Percentiles rank a stretch among this genome's conserved stretches.
Evolutionary conservation across 2,797 vertebrate species (phyloP).

Genomic region (Intellagama lesueurii): DNA sequence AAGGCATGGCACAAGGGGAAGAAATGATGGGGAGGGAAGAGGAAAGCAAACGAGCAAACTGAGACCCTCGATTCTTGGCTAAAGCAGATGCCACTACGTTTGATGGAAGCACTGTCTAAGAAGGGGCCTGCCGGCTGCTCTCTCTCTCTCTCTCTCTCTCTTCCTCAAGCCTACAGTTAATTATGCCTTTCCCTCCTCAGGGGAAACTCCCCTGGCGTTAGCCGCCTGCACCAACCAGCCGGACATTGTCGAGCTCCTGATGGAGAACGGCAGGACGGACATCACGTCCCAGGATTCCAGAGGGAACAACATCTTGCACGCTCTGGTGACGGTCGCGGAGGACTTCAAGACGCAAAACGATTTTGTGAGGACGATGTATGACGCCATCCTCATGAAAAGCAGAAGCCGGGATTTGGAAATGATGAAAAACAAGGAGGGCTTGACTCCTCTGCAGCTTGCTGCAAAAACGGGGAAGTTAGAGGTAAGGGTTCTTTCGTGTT

Average conservation of each 20-base stretch:
- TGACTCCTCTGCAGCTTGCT: conserved; percentile 80
- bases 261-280: conserved; percentile 79
- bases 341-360: conserved; percentile 82
- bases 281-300: conserved; percentile 80
- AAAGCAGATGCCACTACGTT: no score
- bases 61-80: not conserved
- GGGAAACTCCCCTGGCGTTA: conserved; percentile 81
- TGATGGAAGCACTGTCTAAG: no score
- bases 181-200: conserved; percentile 42
- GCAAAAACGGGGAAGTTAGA: conserved; percentile 83
- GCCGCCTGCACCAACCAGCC: conserved; percentile 84
- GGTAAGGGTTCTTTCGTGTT: conserved; percentile 59
- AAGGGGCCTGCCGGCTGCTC: no score
- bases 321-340: conserved; percentile 81
- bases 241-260: conserved; percentile 80
- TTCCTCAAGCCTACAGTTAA: not conserved
- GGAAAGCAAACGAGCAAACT: not conserved
- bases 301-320: conserved; percentile 83
- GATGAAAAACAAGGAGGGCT: conserved; percentile 75
- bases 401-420: conserved; percentile 79
- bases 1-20: not conserved
- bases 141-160: no score
- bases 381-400: conserved; percentile 79
- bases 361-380: conserved; percentile 82
- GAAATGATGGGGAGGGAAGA: no score